phyloP scores from a whole-genome alignment of 2,888 invertebrate genomes.

The Hirudinaria manillensis region DNA sequence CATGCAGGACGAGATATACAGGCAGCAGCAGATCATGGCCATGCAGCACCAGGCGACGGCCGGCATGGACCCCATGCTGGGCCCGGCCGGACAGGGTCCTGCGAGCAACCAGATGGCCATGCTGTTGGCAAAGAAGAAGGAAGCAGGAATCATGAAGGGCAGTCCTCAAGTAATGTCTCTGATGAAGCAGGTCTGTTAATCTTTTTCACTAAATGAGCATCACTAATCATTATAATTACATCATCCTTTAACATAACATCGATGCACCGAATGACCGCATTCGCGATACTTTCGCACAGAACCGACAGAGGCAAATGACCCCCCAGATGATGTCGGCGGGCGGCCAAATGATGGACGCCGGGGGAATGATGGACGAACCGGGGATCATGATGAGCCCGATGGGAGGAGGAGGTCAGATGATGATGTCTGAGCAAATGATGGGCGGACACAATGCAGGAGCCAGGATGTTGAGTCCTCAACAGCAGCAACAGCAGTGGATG shows the following conservation, averaged over 20 bases:
- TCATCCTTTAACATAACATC: background rate
- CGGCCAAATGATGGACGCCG: conserved; percentile 22
- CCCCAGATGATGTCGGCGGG: conserved; percentile 26
- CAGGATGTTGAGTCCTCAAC: conserved; percentile 27
- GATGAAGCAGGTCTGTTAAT: conserved; percentile 26
- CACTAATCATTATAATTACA: background rate
- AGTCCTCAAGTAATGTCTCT: conserved; percentile 29
- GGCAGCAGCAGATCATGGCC: conserved; percentile 16
- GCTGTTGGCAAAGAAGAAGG: conserved; percentile 32
- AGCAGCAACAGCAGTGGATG: conserved; percentile 31
- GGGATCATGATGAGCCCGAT: conserved; percentile 19
- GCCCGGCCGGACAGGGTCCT: background rate
- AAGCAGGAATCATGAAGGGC: conserved; percentile 29
- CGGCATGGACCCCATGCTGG: conserved; percentile 13
- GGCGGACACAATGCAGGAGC: conserved; percentile 17
- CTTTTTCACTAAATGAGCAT: background rate
- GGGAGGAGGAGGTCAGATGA: conserved; percentile 15
- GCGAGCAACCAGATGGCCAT: conserved; percentile 32
- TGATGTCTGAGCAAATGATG: conserved; percentile 30
- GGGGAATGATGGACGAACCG: conserved; percentile 31
- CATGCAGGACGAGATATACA: conserved; percentile 29
- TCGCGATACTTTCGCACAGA: background rate
- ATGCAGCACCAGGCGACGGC: conserved; percentile 32
- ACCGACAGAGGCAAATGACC: conserved; percentile 19
- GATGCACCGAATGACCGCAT: too few species aligned